Conservation (phyloP, 2,797 vertebrate species). For the Channallabes apus region DNA sequence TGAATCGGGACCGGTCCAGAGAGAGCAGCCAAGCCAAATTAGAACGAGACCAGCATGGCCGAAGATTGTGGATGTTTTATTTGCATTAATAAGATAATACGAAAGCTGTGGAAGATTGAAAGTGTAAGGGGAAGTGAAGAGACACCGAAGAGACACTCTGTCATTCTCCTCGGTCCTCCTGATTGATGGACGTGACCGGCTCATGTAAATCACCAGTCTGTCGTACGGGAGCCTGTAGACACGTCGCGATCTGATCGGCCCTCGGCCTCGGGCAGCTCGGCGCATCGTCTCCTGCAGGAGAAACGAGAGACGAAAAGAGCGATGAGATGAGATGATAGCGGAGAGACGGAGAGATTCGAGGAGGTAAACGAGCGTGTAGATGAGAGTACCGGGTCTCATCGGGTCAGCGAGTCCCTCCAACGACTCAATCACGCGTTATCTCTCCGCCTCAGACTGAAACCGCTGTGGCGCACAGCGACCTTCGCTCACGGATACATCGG, state of each 20-base stretch:
- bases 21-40: not conserved
- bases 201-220: slow-evolving; percentile 10
- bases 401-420: slow-evolving; percentile 9
- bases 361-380: slow-evolving; percentile 31
- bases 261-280: not conserved
- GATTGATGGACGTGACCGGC: slow-evolving; percentile 26
- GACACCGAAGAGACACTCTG: not conserved
- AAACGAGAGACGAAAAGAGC: slow-evolving; percentile 38
- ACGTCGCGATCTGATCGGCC: slow-evolving; percentile 27
- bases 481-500: not conserved
- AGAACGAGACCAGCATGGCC: not conserved
- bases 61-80: not conserved
- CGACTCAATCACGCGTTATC: not conserved
- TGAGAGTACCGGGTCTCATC: not conserved
- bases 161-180: not conserved
- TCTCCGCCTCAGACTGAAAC: not conserved
- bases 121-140: not conserved
- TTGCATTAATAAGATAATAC: not conserved
- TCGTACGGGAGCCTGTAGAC: slow-evolving; percentile 37
- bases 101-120: not conserved
- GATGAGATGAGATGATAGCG: slow-evolving; percentile 43
- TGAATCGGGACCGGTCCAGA: not conserved
- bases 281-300: slow-evolving; percentile 28
- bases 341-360: slow-evolving; percentile 28
- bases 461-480: not conserved